phyloP scores from a whole-genome alignment of 1,140 invertebrate genomes.

The Calosoma granatense region DNA sequence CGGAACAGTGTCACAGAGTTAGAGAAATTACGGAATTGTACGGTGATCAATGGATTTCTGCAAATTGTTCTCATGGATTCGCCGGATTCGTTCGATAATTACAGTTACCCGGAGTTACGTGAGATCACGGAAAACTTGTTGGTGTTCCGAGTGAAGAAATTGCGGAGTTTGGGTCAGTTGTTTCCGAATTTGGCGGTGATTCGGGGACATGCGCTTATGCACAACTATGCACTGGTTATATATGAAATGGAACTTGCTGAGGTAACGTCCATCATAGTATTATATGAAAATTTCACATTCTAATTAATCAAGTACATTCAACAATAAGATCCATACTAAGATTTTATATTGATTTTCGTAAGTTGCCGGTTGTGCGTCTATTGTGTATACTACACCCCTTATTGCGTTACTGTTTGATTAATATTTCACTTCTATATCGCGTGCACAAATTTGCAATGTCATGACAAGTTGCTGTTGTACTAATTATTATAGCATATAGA shows the following conservation, averaged over 20 bases:
- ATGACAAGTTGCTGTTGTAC: no score
- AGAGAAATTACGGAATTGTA: constrained; percentile 43
- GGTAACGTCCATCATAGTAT: no score
- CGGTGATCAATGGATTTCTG: constrained; percentile 49
- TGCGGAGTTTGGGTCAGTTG: background rate
- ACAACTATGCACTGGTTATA: background rate
- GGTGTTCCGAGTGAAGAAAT: background rate
- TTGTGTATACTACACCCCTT: no score
- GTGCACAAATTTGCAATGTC: no score
- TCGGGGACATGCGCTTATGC: background rate
- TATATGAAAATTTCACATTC: no score
- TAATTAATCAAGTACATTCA: no score
- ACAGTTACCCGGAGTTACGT: constrained; percentile 50
- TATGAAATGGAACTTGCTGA: constrained; percentile 23
- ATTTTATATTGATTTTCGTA: no score
- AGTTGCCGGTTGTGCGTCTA: no score
- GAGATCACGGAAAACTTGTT: background rate
- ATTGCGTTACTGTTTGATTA: no score
- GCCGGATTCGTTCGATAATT: constrained; percentile 33
- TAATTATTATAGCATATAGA: no score
- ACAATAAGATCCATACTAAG: no score
- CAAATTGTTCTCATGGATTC: constrained; percentile 45
- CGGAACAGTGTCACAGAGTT: constrained; percentile 57
- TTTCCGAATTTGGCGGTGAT: background rate
- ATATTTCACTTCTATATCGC: no score